Evolutionary conservation across 2,888 invertebrate species (phyloP), one percentile per base, ranked within the genome.

Genomic region (Diadegma fenestrale): DNA sequence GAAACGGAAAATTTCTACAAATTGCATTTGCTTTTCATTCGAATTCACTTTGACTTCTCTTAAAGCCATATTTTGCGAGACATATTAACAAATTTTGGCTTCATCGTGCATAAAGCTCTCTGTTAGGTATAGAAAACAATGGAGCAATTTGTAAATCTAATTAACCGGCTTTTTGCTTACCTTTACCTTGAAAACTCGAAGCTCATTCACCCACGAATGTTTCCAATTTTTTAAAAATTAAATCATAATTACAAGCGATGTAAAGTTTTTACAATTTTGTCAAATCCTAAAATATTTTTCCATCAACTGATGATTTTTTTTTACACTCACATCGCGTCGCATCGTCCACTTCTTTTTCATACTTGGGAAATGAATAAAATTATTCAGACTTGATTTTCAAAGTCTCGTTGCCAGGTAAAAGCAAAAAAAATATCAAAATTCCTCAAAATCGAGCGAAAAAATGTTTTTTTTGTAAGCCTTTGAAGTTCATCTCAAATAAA

Each of bases 61-160:
- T 6, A 33, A 19, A 64, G 64, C 64, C 30, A 33, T 30, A n/a
- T 33, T 37, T 10, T 51, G 7, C 51, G 8, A 51, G 6, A 37
- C 19, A 3, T 17, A 37, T 19, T 37, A 33, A 64, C 8, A 37
- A 64, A n/a, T 63, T 64, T 64, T 64, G 64, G 64, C 64, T 64
- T 37, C 64, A 3, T 64, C n/a, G 12, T 1, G 22, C 14, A 22
- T 33, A 22, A 30, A 33, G 64, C 64, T 37, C 26, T 64, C 19
- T 37, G 17, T 3, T 17, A 19, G 7, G 8, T 33, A 64, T 37
- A 19, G 64, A 37, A n/a, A 64, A 64, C 2, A 6, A 37, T 33
- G 8, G 37, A 63, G 64, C 2, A 37, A 64, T 19, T 33, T 64
- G 37, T 37, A 64, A 64, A 64, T 37, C 19, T n/a, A 64, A 64